Evolutionary conservation across 92 coral and sea anemone species (phyloP).

Genomic region (Porites lobata): DNA sequence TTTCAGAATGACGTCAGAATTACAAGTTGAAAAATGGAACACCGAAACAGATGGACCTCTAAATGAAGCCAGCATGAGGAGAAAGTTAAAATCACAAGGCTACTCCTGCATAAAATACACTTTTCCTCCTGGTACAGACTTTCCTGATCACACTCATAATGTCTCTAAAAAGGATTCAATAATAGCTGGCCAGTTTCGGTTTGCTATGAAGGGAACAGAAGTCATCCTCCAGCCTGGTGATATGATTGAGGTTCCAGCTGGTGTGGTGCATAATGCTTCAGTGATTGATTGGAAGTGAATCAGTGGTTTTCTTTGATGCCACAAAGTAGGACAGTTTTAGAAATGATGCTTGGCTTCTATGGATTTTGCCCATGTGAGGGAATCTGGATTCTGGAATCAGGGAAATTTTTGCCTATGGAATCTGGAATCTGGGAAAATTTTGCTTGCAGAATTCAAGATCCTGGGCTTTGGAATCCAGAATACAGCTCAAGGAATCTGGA

Average conservation of each 20-base stretch:
- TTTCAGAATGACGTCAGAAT: slow-evolving; percentile 12
- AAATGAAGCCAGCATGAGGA: slow-evolving; percentile 58
- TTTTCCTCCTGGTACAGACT: slow-evolving; percentile 73
- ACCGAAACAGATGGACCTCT: slow-evolving; percentile 61
- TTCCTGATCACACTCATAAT: slow-evolving; percentile 72
- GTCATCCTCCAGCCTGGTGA: slow-evolving; percentile 72
- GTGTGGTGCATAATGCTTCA: slow-evolving; percentile 71
- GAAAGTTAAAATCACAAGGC: slow-evolving; percentile 63
- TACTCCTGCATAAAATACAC: slow-evolving; percentile 61
- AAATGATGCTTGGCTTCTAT: background rate
- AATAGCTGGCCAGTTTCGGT: slow-evolving; percentile 69
- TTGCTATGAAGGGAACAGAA: slow-evolving; percentile 68
- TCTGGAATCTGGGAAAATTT: too few species aligned
- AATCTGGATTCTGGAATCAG: too few species aligned
- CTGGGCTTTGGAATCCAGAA: too few species aligned
- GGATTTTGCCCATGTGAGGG: too few species aligned
- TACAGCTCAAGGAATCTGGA: too few species aligned
- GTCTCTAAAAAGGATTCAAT: slow-evolving; percentile 72
- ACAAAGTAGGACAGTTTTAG: slow-evolving; percentile 24
- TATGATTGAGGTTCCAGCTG: slow-evolving; percentile 72
- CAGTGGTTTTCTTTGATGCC: slow-evolving; percentile 77
- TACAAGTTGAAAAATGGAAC: slow-evolving; percentile 55
- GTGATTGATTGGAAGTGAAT: slow-evolving; percentile 63
- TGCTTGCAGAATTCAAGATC: too few species aligned
- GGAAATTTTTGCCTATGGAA: too few species aligned